These are phyloP conservation scores for Mya arenaria DNA, from an alignment of 1,140 invertebrate genomes.

Conservation along the genomic window DNA sequence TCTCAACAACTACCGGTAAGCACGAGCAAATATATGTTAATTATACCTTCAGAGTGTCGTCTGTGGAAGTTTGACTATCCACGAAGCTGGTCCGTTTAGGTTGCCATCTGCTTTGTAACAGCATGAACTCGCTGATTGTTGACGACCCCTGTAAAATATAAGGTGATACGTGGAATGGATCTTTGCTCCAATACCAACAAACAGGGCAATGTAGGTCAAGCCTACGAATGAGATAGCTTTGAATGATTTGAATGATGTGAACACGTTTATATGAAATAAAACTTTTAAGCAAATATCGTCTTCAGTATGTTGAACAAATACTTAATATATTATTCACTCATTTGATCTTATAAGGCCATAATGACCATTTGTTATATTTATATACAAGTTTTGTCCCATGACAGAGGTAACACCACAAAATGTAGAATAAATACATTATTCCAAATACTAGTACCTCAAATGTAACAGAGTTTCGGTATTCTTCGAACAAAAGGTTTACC, in stretches of 20 bases:
- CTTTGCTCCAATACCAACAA: too few relatives aligned
- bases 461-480: neutral
- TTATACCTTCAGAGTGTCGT: too few relatives aligned
- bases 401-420: neutral
- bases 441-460: neutral
- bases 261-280: too few relatives aligned
- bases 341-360: neutral
- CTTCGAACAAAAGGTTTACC: neutral
- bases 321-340: too few relatives aligned
- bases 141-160: neutral
- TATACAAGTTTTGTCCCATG: neutral
- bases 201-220: too few relatives aligned
- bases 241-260: too few relatives aligned
- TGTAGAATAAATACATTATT: neutral
- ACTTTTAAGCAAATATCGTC: too few relatives aligned
- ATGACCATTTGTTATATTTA: neutral
- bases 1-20: too few relatives aligned
- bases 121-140: neutral
- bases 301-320: too few relatives aligned
- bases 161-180: neutral
- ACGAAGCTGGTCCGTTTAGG: slow-evolving; percentile 1
- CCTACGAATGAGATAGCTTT: too few relatives aligned
- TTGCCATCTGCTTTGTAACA: neutral
- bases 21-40: too few relatives aligned
- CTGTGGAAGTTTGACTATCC: too few relatives aligned